Evolutionary conservation across 2,888 invertebrate species (phyloP).

Genomic region (Acrobasis repandana): DNA sequence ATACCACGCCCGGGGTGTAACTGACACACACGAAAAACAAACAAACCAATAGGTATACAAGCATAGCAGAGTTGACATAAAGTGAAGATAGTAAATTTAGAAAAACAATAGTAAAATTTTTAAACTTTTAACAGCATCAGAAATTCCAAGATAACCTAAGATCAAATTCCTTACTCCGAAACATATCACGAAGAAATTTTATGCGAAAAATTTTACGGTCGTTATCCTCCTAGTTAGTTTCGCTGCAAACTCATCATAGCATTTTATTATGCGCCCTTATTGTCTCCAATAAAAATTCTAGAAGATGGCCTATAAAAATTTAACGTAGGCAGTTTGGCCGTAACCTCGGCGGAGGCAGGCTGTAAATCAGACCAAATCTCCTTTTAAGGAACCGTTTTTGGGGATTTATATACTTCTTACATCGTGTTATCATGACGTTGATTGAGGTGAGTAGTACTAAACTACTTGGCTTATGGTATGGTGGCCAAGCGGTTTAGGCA

Average conservation of each 20-base stretch:
- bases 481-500: too few species aligned
- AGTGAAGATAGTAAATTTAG: too few species aligned
- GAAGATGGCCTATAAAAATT: conserved; percentile 66
- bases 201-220: conserved; percentile 40
- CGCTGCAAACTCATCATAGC: conserved; percentile 52
- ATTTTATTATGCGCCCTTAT: conserved; percentile 71
- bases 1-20: too few species aligned
- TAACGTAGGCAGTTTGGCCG: conserved; percentile 52
- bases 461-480: not conserved
- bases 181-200: conserved; percentile 38
- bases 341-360: conserved; percentile 49
- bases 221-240: conserved; percentile 41
- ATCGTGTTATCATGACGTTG: not conserved
- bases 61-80: too few species aligned
- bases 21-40: too few species aligned
- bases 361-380: conserved; percentile 41
- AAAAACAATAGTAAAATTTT: too few species aligned
- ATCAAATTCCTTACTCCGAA: conserved; percentile 26
- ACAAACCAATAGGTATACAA: too few species aligned
- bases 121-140: too few species aligned
- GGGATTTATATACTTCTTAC: conserved; percentile 42
- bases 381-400: conserved; percentile 41
- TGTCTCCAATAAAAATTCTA: conserved; percentile 75
- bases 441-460: not conserved
- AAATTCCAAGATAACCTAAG: conserved; percentile 21